phyloP scores from a whole-genome alignment of 2,113 vertebrate species.

The Oreochromis aureus region DNA sequence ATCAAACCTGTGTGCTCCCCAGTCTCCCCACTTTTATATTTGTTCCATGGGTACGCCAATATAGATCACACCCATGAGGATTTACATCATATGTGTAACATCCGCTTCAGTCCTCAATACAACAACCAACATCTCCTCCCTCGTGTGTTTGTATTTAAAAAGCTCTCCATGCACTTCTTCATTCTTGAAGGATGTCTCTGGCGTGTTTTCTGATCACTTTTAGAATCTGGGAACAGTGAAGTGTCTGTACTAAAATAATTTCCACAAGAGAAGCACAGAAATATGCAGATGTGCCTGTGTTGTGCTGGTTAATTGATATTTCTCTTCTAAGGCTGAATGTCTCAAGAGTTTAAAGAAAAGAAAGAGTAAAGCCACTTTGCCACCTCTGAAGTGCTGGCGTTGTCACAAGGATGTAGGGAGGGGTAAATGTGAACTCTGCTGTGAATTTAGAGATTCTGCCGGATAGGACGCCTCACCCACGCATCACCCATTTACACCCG shows the following conservation, averaged over 20 bases:
- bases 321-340: neutral
- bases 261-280: neutral
- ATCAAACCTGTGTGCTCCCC: neutral
- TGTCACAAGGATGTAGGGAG: neutral
- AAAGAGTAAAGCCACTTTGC: neutral
- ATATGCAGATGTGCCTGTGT: neutral
- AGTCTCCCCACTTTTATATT: neutral
- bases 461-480: neutral
- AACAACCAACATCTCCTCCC: neutral
- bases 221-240: neutral
- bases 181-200: neutral
- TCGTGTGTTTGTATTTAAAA: neutral
- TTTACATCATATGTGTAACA: neutral
- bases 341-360: neutral
- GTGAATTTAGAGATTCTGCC: neutral
- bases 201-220: conserved; percentile 12
- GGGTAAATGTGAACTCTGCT: neutral
- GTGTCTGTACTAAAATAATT: neutral
- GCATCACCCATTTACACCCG: conserved; percentile 6
- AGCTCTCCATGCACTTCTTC: neutral
- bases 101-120: neutral
- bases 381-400: neutral
- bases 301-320: neutral
- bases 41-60: neutral
- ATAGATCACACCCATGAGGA: neutral